Base-by-base conservation (phyloP, 2,888 invertebrate species). In the Tyria jacobaeae region DNA sequence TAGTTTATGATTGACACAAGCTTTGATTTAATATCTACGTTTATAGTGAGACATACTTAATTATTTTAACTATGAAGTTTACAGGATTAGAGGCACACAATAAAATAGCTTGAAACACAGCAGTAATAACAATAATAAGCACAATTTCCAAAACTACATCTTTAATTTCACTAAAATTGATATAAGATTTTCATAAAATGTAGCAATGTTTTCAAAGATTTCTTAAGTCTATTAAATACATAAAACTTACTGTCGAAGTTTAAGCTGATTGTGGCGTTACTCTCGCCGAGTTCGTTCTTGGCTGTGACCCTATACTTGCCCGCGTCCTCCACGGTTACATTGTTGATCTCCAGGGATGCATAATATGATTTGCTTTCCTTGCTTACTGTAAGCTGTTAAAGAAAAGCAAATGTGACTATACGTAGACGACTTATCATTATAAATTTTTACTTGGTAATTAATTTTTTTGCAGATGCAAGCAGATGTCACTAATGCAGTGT, bases 281-380 rank as follows among this genome's bases (percentile, higher is more conserved):
- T 98, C 94, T 99, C 99, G 89, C 99, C 99, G 84, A 99, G 96
- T 94, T 99, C 98, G 95, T 99, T 99, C 95, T 99, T 99, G 84
- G 98, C 98, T 84, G 97, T 98, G 83, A 99, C 98, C 95, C 98
- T 97, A 94, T 98, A 98, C 95, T 98, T 99, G 88, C 98, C 99
- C 93, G 98, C 98, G 95, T 99, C 98, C 95, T 98, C 98, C 84
- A 98, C 98, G 72, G 98, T 98, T 81, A 99, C 98, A 91, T 98
- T 98, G 94, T 96, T 96, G 86, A 99, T 98, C 93, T 98, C 97
- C 91, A 99, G 95, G 73, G 97, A 97, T 84, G 98, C 98, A 94
- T 98, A 97, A 94, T 98, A 98, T 85, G 98, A 97, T 91, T 98
- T 98, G 76, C 97, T 97, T 90, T 98, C 98, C 91, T 98, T 98